These are phyloP conservation scores for Oryzias melastigma DNA, from an alignment of 2,113 vertebrate species.

Conservation along the genomic window DNA sequence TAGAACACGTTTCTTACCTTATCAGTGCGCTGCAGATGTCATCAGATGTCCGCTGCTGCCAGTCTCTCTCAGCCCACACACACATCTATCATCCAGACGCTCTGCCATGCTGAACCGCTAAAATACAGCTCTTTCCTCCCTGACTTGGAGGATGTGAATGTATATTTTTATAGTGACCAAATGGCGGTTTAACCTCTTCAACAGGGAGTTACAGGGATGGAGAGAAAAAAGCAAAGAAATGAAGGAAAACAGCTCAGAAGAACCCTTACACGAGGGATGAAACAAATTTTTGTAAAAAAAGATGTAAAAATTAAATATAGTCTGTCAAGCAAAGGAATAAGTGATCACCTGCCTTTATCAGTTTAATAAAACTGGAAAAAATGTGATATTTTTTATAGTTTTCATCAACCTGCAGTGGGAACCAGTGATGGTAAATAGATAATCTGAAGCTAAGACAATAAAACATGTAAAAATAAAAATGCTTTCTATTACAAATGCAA, in stretches of 20 bases:
- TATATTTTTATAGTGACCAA: slow-evolving; percentile 13
- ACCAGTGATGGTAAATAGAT: too few relatives aligned
- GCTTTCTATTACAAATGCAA: too few relatives aligned
- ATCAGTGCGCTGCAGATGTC: slow-evolving; percentile 71
- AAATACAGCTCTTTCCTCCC: background rate
- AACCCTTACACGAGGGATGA: too few relatives aligned
- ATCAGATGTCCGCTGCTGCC: slow-evolving; percentile 58
- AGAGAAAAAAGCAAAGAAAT: background rate
- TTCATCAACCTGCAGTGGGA: too few relatives aligned
- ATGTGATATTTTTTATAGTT: too few relatives aligned
- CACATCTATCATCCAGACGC: slow-evolving; percentile 13
- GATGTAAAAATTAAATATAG: too few relatives aligned
- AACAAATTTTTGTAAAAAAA: too few relatives aligned
- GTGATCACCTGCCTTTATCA: too few relatives aligned
- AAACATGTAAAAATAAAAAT: too few relatives aligned
- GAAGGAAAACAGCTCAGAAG: background rate
- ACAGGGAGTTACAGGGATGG: slow-evolving; percentile 1
- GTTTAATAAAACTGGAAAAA: too few relatives aligned
- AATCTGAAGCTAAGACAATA: too few relatives aligned
- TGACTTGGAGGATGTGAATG: slow-evolving; percentile 5
- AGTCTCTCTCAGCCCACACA: slow-evolving; percentile 44
- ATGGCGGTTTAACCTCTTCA: background rate
- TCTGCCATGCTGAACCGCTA: background rate
- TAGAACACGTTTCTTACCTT: slow-evolving; percentile 67
- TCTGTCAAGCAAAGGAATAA: too few relatives aligned